Base-by-base conservation (phyloP, 2,888 invertebrate species). In the Cryptus viduatorius region DNA sequence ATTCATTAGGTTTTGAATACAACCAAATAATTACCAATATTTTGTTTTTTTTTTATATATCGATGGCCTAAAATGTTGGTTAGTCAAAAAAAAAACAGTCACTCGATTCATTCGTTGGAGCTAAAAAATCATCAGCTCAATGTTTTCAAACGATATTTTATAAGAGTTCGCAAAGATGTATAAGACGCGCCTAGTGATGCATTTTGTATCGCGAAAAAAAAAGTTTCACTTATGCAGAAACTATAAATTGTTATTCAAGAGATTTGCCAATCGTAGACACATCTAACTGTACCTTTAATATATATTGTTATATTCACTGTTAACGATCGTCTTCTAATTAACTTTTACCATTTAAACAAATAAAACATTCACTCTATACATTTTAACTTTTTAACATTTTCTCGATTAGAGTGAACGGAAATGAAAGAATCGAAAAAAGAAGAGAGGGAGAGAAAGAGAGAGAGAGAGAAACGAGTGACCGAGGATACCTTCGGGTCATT, bases 161-260 rank as follows among this genome's bases (percentile, higher is more conserved):
- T 48, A 59, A 64, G 53, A 29, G 16, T 19, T 65, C 56, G 42
- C 44, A 19, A 59, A 69, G 24, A 59, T 42, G 44, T 65, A 68
- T 31, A n/a, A 61, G 29, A 29, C 31, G 59, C 59, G 14, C 14
- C 48, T n/a, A 29, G 44, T 44, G 12, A 16, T 42, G 46, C 69
- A 65, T 82, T 82, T 84, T 78, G 64, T 77, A 81, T 75, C 29
- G 5, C 24, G 71, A 76, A 75, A 73, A 90, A 44, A 77, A 76
- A 75, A 90, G 89, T 90, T 92, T 90, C 90, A 87, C 88, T 90
- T 65, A 56, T 73, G 86, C 85, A 83, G 90, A 89, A 90, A 91
- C 89, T 92, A 89, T 89, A 88, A 89, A 92, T 92, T 90, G 91
- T 93, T 92, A 89, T 91, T 91, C 91, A 88, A 91, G 92, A 91